Base-by-base conservation (phyloP, 2,888 invertebrate species). In the Selenia dentaria region DNA sequence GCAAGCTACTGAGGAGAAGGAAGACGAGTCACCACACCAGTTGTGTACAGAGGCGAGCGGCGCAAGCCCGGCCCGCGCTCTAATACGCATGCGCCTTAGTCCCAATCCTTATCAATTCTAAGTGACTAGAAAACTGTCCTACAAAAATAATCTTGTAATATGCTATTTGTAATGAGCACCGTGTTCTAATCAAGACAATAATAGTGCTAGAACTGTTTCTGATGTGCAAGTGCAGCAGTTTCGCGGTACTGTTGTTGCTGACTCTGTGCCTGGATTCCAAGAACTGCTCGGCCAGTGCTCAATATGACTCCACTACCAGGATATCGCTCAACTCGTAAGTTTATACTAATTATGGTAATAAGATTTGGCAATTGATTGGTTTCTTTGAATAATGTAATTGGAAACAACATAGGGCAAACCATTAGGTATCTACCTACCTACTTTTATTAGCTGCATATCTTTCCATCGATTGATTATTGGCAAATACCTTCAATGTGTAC, bases 321-420 rank as follows among this genome's bases (percentile, higher is more conserved):
- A 85, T 90, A 67, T 82, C 85, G 56, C 76, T 90, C 51, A 90
- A 84, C 66, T 76, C 87, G 90, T 88, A 83, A 84, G 86, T 77
- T 38, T 47, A 27, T 22, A 29, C 25, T 22, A 22, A 32, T 12
- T 8, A 0, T 29, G 1, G 8, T 37, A 36, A 26, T 32, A 6
- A 28, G 24, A 29, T 9, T 24, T 6, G 16, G 1, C 6, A n/a
- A 25, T 6, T 18, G 16, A 5, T 25, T 9, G 12, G 24, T 24
- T 36, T 25, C 12, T 35, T 12, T 14, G 20, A 35, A 22, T 22
- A 22, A 9, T 11, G 6, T n/a, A n/a, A n/a, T n/a, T n/a, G n/a
- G n/a, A n/a, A n/a, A n/a, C n/a, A n/a, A n/a, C n/a, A n/a, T n/a
- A n/a, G n/a, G n/a, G n/a, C n/a, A n/a, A n/a, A n/a, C n/a, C 2